Percentiles rank a stretch among this genome's conserved stretches.
phyloP scores from a whole-genome alignment of 2,797 vertebrate species.

The Coendou prehensilis region DNA sequence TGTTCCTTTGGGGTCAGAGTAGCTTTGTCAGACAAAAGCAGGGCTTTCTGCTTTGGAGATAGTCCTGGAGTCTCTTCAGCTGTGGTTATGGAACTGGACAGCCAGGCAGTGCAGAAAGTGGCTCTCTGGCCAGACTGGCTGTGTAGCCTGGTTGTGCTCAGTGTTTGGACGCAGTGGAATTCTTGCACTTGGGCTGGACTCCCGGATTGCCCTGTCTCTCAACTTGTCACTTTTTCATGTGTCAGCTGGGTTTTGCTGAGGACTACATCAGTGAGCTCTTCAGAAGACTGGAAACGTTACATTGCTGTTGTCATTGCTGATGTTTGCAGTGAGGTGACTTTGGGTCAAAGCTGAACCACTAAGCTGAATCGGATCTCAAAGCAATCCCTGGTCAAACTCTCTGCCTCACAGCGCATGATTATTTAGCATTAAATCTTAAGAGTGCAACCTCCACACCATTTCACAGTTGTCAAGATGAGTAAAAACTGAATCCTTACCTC shows the following conservation, averaged over 20 bases:
- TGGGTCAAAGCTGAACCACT: background rate
- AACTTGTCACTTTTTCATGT: background rate
- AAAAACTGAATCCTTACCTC: background rate
- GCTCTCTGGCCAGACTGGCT: background rate
- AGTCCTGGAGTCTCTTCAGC: conserved; percentile 67
- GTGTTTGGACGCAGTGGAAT: background rate
- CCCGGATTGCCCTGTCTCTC: background rate
- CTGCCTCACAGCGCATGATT: background rate
- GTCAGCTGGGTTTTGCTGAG: background rate
- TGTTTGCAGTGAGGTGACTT: background rate
- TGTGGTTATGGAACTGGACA: conserved; percentile 55
- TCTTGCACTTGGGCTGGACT: background rate
- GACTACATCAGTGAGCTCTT: background rate
- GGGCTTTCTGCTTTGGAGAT: conserved; percentile 65
- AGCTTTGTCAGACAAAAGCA: conserved; percentile 76
- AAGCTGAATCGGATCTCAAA: background rate
- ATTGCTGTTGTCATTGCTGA: background rate
- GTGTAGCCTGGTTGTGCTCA: background rate
- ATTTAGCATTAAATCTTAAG: background rate
- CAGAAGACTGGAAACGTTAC: background rate
- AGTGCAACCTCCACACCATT: background rate
- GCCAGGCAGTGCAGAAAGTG: background rate
- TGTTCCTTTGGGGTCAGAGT: conserved; percentile 67
- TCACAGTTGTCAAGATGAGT: background rate
- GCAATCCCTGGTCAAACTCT: background rate